phyloP scores from a whole-genome alignment of 1,140 invertebrate genomes.

The Tetramorium parvispinum region DNA sequence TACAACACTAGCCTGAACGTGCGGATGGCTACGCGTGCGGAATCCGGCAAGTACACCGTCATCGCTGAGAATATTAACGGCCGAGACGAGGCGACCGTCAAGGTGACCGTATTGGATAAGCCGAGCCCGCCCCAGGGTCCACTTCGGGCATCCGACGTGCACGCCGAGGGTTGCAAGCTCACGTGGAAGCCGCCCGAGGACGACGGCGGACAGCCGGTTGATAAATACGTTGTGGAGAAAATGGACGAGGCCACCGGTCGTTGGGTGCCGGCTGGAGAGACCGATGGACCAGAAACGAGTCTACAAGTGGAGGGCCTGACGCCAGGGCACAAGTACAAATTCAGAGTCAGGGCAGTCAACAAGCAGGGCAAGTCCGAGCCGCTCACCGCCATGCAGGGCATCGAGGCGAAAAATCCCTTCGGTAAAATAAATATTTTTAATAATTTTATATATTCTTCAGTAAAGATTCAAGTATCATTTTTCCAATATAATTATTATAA shows the following conservation, averaged over 20 bases:
- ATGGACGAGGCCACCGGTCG: conserved; percentile 96
- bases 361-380: conserved; percentile 98
- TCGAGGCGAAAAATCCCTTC: conserved; percentile 99
- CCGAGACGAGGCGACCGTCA: conserved; percentile 95
- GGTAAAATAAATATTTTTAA: conserved; percentile 86
- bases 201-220: conserved; percentile 95
- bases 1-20: conserved; percentile 96
- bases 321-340: conserved; percentile 98
- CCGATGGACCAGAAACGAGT: conserved; percentile 91
- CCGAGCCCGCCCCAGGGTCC: conserved; percentile 96
- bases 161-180: conserved; percentile 94
- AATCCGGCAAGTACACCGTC: conserved; percentile 96
- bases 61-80: conserved; percentile 97
- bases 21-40: conserved; percentile 93
- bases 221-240: conserved; percentile 97
- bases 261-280: conserved; percentile 97
- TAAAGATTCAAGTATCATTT: background rate
- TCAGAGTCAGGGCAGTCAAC: conserved; percentile 97
- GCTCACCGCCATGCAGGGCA: conserved; percentile 94
- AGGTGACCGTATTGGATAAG: conserved; percentile 96
- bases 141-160: conserved; percentile 94
- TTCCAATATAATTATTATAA: background rate
- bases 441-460: background rate
- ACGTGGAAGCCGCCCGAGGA: conserved; percentile 96
- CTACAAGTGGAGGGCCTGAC: conserved; percentile 92